phyloP scores from a whole-genome alignment of 1,140 invertebrate species.

The Brachionus manjavacas region DNA sequence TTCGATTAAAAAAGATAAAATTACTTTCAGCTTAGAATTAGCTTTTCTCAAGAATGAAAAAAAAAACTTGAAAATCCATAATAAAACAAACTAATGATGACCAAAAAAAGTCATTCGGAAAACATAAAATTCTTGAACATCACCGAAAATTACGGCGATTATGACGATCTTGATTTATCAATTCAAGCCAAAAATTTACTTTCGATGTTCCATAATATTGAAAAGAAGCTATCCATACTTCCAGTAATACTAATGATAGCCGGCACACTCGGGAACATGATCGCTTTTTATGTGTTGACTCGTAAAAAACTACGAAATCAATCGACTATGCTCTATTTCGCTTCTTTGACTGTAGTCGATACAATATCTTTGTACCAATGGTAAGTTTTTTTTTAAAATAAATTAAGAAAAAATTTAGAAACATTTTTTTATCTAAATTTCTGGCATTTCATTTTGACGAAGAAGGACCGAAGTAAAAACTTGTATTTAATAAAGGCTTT shows the following conservation, averaged over 20 bases:
- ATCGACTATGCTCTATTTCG: slow-evolving; percentile 38
- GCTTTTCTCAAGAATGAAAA: not conserved
- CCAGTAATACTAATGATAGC: slow-evolving; percentile 33
- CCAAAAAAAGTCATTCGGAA: not conserved
- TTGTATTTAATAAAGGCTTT: no score
- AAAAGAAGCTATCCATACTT: slow-evolving; percentile 31
- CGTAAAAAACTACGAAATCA: slow-evolving; percentile 8
- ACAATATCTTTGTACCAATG: slow-evolving; percentile 40
- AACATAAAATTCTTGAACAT: not conserved
- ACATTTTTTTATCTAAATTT: no score
- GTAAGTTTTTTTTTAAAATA: not conserved
- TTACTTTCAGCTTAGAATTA: not conserved
- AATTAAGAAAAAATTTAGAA: no score
- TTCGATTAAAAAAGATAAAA: not conserved
- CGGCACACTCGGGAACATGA: slow-evolving; percentile 17
- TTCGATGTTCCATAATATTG: slow-evolving; percentile 7
- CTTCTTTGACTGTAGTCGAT: slow-evolving; percentile 23
- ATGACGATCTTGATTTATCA: not conserved
- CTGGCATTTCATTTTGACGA: no score
- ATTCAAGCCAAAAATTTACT: not conserved
- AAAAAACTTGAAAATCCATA: not conserved
- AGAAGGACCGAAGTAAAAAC: no score
- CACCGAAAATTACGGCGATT: not conserved
- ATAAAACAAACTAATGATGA: not conserved
- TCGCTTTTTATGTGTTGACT: slow-evolving; percentile 34